phyloP scores from a whole-genome alignment of 2,113 vertebrate genomes.

The Cromileptes altivelis region DNA sequence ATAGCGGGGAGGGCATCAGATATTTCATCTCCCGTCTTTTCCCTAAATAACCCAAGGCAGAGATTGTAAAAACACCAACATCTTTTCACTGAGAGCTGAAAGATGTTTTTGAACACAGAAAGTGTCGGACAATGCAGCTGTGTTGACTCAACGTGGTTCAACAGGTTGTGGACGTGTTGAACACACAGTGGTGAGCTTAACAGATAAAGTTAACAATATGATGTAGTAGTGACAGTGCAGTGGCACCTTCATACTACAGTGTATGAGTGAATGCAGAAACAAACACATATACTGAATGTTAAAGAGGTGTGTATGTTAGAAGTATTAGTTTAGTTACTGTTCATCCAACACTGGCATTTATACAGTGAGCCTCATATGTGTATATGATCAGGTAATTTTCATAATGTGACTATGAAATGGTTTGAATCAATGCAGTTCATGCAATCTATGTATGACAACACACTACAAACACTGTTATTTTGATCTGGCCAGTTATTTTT shows the following conservation, averaged over 20 bases:
- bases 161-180: conserved; percentile 65
- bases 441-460: background rate
- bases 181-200: conserved; percentile 55
- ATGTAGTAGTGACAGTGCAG: conserved; percentile 62
- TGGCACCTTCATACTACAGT: conserved; percentile 59
- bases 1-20: conserved; percentile 52
- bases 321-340: conserved; percentile 33
- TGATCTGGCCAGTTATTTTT: background rate
- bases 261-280: conserved; percentile 48
- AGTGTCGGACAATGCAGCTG: conserved; percentile 60
- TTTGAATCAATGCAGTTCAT: background rate
- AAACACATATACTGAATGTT: conserved; percentile 61
- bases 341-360: conserved; percentile 20
- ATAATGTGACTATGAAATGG: background rate
- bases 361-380: conserved; percentile 72
- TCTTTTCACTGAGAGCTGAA: conserved; percentile 79
- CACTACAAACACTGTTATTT: background rate
- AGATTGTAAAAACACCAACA: conserved; percentile 88
- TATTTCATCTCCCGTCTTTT: conserved; percentile 50
- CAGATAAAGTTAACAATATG: conserved; percentile 39
- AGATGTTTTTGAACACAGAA: conserved; percentile 79
- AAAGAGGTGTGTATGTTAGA: conserved; percentile 14
- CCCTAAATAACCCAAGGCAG: conserved; percentile 81
- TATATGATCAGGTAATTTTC: background rate
- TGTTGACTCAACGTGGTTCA: conserved; percentile 58